Percentiles rank a stretch among this genome's conserved stretches.
These are phyloP conservation scores for Sarcophilus harrisii DNA, from an alignment of 2,797 vertebrate genomes.

Conservation along the genomic window DNA sequence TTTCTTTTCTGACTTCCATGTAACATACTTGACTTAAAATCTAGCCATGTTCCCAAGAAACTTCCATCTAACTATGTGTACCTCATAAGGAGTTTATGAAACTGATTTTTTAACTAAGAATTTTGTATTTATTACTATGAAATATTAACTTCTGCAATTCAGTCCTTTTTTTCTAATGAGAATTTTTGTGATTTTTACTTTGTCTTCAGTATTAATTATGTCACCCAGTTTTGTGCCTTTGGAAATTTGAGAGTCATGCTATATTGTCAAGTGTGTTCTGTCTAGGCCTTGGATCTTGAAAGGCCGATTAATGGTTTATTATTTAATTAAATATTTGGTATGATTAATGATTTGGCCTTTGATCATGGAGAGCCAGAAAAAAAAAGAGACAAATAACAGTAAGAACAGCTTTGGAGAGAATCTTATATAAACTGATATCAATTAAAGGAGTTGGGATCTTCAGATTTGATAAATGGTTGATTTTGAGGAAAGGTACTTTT, in stretches of 20 bases:
- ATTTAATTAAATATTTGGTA: neutral
- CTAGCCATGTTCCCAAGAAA: neutral
- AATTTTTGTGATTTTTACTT: neutral
- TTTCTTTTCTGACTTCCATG: neutral
- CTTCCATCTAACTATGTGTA: neutral
- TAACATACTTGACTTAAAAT: neutral
- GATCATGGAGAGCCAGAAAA: neutral
- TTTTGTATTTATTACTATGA: neutral
- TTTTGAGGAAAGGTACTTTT: neutral
- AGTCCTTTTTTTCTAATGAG: neutral
- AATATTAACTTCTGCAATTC: neutral
- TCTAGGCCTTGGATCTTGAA: neutral
- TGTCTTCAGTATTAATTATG: neutral
- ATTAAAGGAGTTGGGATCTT: neutral
- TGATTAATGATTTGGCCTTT: neutral
- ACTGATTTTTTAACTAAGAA: neutral
- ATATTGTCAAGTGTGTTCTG: neutral
- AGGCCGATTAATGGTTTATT: neutral
- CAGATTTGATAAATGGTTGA: neutral
- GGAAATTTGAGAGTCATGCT: neutral
- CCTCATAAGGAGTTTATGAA: neutral
- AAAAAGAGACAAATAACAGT: neutral
- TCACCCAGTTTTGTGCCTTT: neutral
- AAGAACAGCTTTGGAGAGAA: neutral
- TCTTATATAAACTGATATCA: neutral